Evolutionary conservation across 2,888 invertebrate species (phyloP).

Genomic region (Pseudococcus jackbeardsleyi): DNA sequence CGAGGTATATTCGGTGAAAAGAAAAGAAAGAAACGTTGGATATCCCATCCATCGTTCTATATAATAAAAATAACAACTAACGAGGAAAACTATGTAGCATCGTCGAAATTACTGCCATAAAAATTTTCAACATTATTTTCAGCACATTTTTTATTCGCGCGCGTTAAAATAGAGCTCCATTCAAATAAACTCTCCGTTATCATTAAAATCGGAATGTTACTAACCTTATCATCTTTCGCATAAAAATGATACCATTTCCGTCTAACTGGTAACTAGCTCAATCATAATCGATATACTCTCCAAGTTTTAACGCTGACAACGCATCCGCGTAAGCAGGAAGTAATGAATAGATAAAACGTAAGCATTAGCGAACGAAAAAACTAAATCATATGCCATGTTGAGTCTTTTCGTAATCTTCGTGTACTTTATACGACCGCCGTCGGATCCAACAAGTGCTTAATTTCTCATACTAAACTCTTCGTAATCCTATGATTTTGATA

Average conservation of each 20-base stretch:
- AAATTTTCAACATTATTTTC: neutral
- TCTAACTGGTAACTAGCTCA: neutral
- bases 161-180: neutral
- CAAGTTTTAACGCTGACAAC: neutral
- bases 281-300: slow-evolving; percentile 17
- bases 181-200: neutral
- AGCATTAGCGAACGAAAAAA: slow-evolving; percentile 21
- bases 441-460: slow-evolving; percentile 26
- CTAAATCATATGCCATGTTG: neutral
- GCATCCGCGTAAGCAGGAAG: slow-evolving; percentile 37
- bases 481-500: neutral
- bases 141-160: neutral
- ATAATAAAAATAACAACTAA: neutral
- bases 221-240: slow-evolving; percentile 2
- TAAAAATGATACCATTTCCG: neutral
- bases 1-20: neutral
- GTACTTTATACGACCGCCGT: neutral
- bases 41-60: neutral
- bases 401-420: neutral
- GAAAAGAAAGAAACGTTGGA: neutral
- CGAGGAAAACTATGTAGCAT: neutral
- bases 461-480: neutral
- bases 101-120: neutral
- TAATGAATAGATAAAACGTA: slow-evolving; percentile 37
- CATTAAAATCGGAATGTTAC: neutral